These are phyloP conservation scores for Escarpia spicata DNA, from an alignment of 2,888 invertebrate genomes.

Conservation along the genomic window DNA sequence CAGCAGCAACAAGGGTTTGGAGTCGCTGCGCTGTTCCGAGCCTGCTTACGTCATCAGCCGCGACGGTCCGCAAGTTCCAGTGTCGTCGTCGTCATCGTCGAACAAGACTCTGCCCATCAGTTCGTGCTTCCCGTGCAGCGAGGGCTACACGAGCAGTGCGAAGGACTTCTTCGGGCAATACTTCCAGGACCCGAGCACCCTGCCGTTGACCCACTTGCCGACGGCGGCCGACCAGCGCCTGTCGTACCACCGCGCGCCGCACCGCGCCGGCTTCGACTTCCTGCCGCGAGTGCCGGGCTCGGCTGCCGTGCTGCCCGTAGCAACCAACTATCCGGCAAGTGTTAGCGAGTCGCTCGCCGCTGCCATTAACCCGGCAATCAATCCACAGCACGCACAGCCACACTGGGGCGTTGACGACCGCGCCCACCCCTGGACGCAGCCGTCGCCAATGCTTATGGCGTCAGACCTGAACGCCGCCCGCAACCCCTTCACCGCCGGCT, in stretches of 20 bases:
- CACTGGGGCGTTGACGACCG: slow-evolving; percentile 39
- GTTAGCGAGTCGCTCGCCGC: slow-evolving; percentile 33
- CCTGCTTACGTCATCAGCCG: slow-evolving; percentile 8
- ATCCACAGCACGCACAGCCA: slow-evolving; percentile 25
- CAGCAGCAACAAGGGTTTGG: background rate
- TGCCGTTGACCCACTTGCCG: slow-evolving; percentile 29
- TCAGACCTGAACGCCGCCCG: slow-evolving; percentile 29
- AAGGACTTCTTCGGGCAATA: slow-evolving; percentile 58
- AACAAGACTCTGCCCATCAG: background rate
- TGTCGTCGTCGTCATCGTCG: background rate
- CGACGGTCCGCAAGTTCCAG: background rate
- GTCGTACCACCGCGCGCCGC: slow-evolving; percentile 30
- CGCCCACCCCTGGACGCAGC: slow-evolving; percentile 37
- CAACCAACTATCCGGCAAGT: slow-evolving; percentile 27
- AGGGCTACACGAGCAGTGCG: background rate
- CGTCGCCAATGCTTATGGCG: slow-evolving; percentile 36
- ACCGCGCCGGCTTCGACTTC: slow-evolving; percentile 33
- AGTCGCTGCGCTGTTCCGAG: background rate
- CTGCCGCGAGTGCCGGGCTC: slow-evolving; percentile 33
- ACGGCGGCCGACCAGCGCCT: slow-evolving; percentile 26
- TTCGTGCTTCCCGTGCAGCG: background rate
- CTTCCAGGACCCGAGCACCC: slow-evolving; percentile 45
- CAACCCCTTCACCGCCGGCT: background rate
- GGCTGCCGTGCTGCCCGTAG: slow-evolving; percentile 31
- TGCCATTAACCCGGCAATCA: slow-evolving; percentile 18